phyloP scores from a whole-genome alignment of 2,113 vertebrate species.

The Recurvirostra avosetta region DNA sequence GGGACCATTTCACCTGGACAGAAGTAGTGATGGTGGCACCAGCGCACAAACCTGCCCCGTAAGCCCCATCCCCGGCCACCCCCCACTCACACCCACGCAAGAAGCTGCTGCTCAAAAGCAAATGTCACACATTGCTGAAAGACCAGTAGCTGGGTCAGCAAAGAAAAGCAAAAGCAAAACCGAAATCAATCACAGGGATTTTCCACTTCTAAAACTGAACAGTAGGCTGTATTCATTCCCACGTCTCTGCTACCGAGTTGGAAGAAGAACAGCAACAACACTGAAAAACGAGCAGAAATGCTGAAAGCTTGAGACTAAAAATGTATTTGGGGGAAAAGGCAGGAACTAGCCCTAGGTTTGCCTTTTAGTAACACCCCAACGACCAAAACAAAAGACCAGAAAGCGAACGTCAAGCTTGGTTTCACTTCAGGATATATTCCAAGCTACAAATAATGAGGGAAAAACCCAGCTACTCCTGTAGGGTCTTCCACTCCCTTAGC shows the following conservation, averaged over 20 bases:
- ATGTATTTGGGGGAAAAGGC: background rate
- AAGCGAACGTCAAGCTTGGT: background rate
- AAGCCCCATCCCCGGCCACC: background rate
- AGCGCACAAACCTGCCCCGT: background rate
- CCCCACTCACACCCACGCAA: background rate
- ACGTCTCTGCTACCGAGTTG: background rate
- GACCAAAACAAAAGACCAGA: background rate
- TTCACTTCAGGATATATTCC: background rate
- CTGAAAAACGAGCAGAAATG: background rate
- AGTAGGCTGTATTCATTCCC: background rate
- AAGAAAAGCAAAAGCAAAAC: background rate
- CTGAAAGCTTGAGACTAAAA: background rate
- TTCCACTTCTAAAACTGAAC: background rate
- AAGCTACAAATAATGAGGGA: background rate
- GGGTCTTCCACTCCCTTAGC: background rate
- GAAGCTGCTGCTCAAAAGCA: background rate
- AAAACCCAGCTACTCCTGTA: background rate
- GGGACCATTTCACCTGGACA: accelerated
- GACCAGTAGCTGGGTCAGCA: background rate
- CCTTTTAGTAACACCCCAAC: background rate
- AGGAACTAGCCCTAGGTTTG: background rate
- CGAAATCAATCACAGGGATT: background rate
- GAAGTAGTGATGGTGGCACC: accelerated
- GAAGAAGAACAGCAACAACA: background rate
- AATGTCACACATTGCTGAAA: accelerated